Conservation (phyloP, 2,113 vertebrate species). For the Ptilorrhoa leucosticta region DNA sequence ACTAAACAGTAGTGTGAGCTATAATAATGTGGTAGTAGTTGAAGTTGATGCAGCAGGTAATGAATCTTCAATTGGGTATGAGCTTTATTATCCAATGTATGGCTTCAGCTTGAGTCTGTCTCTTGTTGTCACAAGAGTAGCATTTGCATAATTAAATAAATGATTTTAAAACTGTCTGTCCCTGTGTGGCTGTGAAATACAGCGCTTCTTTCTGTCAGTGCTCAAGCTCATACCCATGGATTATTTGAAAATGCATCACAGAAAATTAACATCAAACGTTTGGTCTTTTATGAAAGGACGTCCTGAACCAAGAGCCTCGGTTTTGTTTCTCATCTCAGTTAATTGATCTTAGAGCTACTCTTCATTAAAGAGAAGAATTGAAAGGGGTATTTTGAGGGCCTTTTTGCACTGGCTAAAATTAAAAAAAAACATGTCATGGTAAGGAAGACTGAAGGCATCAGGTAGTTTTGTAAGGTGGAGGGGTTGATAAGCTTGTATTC, state of each 20-base stretch:
- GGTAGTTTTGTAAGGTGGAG: not conserved
- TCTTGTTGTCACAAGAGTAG: constrained; percentile 66
- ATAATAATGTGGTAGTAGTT: constrained; percentile 14
- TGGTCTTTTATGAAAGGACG: constrained; percentile 16
- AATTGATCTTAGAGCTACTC: constrained; percentile 44
- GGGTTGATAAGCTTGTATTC: not conserved
- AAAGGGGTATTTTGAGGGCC: constrained; percentile 2
- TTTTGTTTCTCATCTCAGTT: constrained; percentile 59
- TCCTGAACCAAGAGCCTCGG: constrained; percentile 16
- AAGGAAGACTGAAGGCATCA: not conserved
- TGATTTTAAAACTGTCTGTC: constrained; percentile 63
- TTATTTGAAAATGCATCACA: constrained; percentile 39
- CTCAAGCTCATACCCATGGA: constrained; percentile 33
- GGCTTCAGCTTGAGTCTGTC: constrained; percentile 52
- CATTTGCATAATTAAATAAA: constrained; percentile 74
- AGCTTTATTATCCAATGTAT: constrained; percentile 56
- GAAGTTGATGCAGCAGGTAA: constrained; percentile 35
- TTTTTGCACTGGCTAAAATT: not conserved
- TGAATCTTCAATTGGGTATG: constrained; percentile 51
- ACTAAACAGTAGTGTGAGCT: not conserved
- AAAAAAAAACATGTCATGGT: not conserved
- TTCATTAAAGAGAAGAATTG: constrained; percentile 7
- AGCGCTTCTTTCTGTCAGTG: constrained; percentile 50
- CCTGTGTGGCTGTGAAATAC: constrained; percentile 64
- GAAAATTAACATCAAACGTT: constrained; percentile 50